Conservation (phyloP, 92 coral and sea anemone species). For the Parazoanthus darwini region DNA sequence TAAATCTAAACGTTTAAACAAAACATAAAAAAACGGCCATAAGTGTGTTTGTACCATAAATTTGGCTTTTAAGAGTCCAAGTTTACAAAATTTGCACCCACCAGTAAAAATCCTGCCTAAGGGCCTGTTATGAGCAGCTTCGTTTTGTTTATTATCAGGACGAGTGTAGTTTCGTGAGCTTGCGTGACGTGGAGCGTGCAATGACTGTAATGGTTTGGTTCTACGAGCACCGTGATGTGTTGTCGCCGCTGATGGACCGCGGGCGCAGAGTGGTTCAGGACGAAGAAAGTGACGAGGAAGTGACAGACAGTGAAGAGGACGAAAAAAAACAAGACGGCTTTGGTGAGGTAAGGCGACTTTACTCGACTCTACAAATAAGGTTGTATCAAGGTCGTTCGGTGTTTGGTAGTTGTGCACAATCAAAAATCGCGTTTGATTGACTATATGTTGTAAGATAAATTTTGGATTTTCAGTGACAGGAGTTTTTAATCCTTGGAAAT, state of each 20-base stretch:
- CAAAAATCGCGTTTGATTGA: not conserved
- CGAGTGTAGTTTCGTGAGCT: conserved; percentile 92
- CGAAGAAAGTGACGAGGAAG: conserved; percentile 16
- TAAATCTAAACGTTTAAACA: too few relatives aligned
- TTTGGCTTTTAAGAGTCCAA: too few relatives aligned
- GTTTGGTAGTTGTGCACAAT: not conserved
- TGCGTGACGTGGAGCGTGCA: conserved; percentile 94
- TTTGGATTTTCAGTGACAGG: too few relatives aligned
- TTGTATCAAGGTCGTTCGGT: not conserved
- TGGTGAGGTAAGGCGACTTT: not conserved
- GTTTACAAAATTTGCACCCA: too few relatives aligned
- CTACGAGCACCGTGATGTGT: conserved; percentile 64
- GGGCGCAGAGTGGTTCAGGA: not conserved
- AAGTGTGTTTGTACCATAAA: too few relatives aligned
- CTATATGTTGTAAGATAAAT: not conserved
- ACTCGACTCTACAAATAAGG: not conserved
- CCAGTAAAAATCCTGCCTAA: too few relatives aligned
- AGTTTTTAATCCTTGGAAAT: too few relatives aligned
- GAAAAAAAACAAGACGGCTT: not conserved
- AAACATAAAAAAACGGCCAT: too few relatives aligned
- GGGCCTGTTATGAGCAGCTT: too few relatives aligned
- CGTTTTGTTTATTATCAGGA: too few relatives aligned
- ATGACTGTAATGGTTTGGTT: conserved; percentile 91
- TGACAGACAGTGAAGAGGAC: conserved; percentile 34
- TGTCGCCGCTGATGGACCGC: conserved; percentile 53